These are phyloP conservation scores for Tetragonula clypearis DNA, from an alignment of 1,140 invertebrate species.

Conservation along the genomic window DNA sequence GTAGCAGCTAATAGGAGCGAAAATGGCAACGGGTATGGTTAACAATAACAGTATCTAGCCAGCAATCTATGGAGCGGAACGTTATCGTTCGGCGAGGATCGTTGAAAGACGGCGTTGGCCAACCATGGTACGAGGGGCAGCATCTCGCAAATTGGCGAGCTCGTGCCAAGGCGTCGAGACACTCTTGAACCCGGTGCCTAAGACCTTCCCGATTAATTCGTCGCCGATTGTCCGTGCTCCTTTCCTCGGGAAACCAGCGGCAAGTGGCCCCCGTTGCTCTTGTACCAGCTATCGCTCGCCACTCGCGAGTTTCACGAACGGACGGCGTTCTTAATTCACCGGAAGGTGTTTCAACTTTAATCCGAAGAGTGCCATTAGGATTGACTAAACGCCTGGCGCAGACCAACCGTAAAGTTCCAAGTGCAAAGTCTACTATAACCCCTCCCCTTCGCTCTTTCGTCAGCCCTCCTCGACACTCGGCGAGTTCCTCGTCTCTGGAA, in stretches of 20 bases:
- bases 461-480: too few species aligned
- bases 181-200: slow-evolving; percentile 30
- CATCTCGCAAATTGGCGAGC: slow-evolving; percentile 16
- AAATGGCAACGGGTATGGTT: slow-evolving; percentile 19
- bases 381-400: slow-evolving; percentile 73
- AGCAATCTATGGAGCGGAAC: slow-evolving; percentile 16
- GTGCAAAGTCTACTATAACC: slow-evolving; percentile 76
- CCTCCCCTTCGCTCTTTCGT: neutral
- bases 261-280: neutral
- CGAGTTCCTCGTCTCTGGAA: slow-evolving; percentile 14
- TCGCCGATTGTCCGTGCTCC: slow-evolving; percentile 4
- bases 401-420: slow-evolving; percentile 74
- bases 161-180: slow-evolving; percentile 29
- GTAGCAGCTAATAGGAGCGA: slow-evolving; percentile 22
- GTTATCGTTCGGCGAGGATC: slow-evolving; percentile 28
- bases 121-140: neutral
- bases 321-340: slow-evolving; percentile 68
- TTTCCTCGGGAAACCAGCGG: slow-evolving; percentile 16
- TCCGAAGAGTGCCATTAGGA: slow-evolving; percentile 76
- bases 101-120: slow-evolving; percentile 2
- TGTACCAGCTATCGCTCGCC: neutral
- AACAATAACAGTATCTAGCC: slow-evolving; percentile 35
- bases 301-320: slow-evolving; percentile 43
- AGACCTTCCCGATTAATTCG: slow-evolving; percentile 47
- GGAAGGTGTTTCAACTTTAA: slow-evolving; percentile 77